Conservation (phyloP, 2,888 invertebrate species). For the Eremobia ochroleuca region DNA sequence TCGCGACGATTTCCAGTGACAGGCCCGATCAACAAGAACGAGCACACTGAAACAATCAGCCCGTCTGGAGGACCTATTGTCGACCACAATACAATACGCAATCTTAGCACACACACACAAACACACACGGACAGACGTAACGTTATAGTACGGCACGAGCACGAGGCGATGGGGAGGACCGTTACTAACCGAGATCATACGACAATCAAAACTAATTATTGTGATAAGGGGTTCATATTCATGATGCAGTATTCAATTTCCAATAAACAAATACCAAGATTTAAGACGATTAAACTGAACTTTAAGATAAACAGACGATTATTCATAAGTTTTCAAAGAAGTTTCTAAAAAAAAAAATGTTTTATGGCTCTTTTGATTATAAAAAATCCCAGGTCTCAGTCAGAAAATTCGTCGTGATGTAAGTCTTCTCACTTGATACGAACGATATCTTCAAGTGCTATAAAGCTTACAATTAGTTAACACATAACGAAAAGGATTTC, state of each 20-base stretch:
- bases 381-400: background rate
- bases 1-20: conserved; percentile 17
- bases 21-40: conserved; percentile 25
- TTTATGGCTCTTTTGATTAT: background rate
- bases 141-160: conserved; percentile 8
- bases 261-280: conserved; percentile 9
- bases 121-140: background rate
- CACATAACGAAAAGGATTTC: conserved; percentile 48
- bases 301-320: conserved; percentile 1
- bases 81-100: conserved; percentile 36
- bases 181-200: conserved; percentile 39
- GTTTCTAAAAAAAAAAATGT: conserved; percentile 19
- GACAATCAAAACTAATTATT: conserved; percentile 47
- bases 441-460: conserved; percentile 7
- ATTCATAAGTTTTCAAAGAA: conserved; percentile 19
- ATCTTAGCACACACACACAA: conserved; percentile 35
- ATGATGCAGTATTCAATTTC: conserved; percentile 34
- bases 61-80: conserved; percentile 53
- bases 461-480: conserved; percentile 39
- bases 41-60: conserved; percentile 41
- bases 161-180: conserved; percentile 29
- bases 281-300: conserved; percentile 10
- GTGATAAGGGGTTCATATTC: conserved; percentile 40
- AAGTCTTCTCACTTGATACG: background rate
- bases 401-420: background rate